phyloP scores from a whole-genome alignment of 2,113 vertebrate species.

The Penelope pileata region DNA sequence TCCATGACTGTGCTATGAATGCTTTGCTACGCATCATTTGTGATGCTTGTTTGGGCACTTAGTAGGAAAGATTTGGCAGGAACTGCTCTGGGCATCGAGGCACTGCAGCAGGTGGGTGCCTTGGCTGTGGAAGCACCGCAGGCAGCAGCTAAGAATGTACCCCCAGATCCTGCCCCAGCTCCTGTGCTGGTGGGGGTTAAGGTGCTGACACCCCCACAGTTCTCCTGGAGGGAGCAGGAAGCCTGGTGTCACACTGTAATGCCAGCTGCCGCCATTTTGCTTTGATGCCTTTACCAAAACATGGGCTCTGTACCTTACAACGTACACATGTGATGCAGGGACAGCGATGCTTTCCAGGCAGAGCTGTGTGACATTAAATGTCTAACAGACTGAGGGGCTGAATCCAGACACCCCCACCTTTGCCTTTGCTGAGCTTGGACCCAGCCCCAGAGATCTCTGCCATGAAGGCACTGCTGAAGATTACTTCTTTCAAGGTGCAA shows the following conservation, averaged over 20 bases:
- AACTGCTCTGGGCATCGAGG: neutral
- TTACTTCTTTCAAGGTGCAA: neutral
- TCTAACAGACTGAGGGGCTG: neutral
- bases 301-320: neutral
- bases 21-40: neutral
- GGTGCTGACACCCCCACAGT: neutral
- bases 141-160: neutral
- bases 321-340: neutral
- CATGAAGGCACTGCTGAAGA: neutral
- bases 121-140: neutral
- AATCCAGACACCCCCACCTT: neutral
- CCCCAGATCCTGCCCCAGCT: neutral
- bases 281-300: neutral
- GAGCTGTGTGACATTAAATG: neutral
- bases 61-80: neutral
- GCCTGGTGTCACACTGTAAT: neutral
- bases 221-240: neutral
- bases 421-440: neutral
- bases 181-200: neutral
- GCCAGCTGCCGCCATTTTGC: accelerated
- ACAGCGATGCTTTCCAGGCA: neutral
- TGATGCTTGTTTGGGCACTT: neutral
- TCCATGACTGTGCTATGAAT: accelerated
- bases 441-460: neutral
- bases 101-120: neutral